Conservation (phyloP, 1,140 invertebrate genomes). For the Ctenoplectra terminalis region DNA sequence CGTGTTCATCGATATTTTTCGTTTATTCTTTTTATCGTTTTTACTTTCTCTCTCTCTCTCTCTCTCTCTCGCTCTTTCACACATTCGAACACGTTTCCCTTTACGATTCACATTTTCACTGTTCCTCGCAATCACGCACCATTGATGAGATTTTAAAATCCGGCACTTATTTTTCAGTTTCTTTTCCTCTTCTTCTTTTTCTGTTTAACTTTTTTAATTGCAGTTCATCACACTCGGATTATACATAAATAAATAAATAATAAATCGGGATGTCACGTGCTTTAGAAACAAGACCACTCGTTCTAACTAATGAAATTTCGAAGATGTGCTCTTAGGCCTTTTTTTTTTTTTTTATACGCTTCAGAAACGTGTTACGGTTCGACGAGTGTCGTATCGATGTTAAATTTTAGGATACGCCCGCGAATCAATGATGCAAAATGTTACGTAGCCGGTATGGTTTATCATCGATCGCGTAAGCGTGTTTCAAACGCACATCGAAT, state of each 20-base stretch:
- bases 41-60: not conserved
- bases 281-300: constrained; percentile 38
- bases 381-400: not conserved
- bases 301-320: constrained; percentile 47
- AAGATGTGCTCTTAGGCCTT: constrained; percentile 55
- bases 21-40: not conserved
- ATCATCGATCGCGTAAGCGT: constrained; percentile 1
- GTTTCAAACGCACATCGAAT: not conserved
- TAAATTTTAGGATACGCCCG: constrained; percentile 1
- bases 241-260: constrained; percentile 71
- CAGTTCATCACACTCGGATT: constrained; percentile 44
- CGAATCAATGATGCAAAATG: constrained; percentile 19
- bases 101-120: not conserved
- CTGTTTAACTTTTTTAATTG: constrained; percentile 1
- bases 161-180: constrained; percentile 7
- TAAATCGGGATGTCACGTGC: constrained; percentile 47
- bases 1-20: constrained; percentile 11
- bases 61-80: not conserved
- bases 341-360: constrained; percentile 13
- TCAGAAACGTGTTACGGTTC: constrained; percentile 23
- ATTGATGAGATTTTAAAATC: constrained; percentile 26
- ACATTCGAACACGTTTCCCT: constrained; percentile 30
- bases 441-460: constrained; percentile 1
- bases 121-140: not conserved
- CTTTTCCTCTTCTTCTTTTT: not conserved